Percentiles rank a stretch among this genome's conserved stretches.
Conservation (phyloP, 2,113 vertebrate genomes). For the Felis chaus region DNA sequence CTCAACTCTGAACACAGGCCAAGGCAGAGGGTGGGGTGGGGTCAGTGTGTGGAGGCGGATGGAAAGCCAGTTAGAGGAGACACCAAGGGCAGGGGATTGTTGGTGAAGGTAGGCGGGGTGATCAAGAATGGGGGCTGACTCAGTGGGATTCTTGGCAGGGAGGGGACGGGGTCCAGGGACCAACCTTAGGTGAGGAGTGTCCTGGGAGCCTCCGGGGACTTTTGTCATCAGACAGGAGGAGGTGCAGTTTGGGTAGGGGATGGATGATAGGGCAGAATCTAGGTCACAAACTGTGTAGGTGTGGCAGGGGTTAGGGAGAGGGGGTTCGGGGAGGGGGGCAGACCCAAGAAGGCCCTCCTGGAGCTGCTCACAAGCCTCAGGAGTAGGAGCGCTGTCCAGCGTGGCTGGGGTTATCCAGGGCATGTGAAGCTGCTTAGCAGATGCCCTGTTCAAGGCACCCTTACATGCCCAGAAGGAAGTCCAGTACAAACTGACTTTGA, state of each 20-base stretch:
- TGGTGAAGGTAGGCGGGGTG: not conserved
- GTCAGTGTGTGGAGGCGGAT: not conserved
- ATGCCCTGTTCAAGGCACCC: not conserved
- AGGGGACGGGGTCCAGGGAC: fast-evolving
- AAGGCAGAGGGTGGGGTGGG: no score
- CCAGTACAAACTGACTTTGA: not conserved
- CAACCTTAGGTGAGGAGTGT: not conserved
- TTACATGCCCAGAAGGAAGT: not conserved
- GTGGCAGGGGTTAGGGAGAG: not conserved
- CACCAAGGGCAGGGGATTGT: not conserved
- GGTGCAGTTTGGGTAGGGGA: not conserved
- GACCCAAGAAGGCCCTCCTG: not conserved
- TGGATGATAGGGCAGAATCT: not conserved
- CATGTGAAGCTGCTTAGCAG: not conserved
- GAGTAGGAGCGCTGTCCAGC: not conserved
- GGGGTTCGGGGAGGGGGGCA: not conserved
- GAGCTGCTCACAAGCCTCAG: no score
- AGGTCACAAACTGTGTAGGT: not conserved
- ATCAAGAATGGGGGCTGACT: not conserved
- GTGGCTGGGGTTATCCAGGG: not conserved
- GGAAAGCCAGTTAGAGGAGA: not conserved
- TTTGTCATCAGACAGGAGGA: not conserved
- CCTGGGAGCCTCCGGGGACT: not conserved
- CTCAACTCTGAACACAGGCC: not conserved
- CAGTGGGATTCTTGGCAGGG: not conserved